Evolutionary conservation across 2,113 vertebrate genomes (phyloP).

Genomic region (Hemibagrus wyckioides): DNA sequence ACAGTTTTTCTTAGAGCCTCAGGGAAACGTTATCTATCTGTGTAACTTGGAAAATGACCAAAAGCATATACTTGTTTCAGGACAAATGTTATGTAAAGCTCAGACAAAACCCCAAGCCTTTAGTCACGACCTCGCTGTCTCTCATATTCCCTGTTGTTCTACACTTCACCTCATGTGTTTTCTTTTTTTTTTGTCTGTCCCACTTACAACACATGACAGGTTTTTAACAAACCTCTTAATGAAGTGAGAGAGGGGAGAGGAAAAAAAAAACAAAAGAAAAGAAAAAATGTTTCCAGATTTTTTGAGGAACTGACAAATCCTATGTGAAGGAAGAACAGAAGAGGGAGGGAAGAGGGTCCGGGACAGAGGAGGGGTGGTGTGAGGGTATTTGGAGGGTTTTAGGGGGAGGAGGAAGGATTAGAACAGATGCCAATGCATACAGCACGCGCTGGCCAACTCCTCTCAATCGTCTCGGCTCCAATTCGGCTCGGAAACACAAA

Average conservation of each 20-base stretch:
- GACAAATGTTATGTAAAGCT: conserved; percentile 9
- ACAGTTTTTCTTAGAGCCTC: background rate
- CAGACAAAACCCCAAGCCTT: background rate
- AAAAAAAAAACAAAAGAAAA: background rate
- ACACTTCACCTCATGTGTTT: conserved; percentile 16
- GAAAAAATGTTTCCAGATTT: conserved; percentile 20
- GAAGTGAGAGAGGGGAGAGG: background rate
- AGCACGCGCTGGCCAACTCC: conserved; percentile 22
- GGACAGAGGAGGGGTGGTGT: background rate
- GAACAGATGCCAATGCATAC: conserved; percentile 30
- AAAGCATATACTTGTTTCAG: background rate
- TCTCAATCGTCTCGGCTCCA: background rate
- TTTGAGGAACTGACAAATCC: conserved; percentile 33
- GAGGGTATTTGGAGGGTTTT: conserved; percentile 3
- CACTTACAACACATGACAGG: conserved; percentile 28
- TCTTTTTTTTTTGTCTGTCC: background rate
- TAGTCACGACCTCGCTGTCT: background rate
- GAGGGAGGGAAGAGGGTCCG: background rate
- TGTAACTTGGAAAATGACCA: conserved; percentile 25
- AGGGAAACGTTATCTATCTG: conserved; percentile 4
- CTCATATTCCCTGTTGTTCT: conserved; percentile 11
- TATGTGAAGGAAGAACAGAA: conserved; percentile 14
- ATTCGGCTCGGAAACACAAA: conserved; percentile 10
- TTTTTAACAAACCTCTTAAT: conserved; percentile 6
- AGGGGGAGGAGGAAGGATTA: conserved; percentile 23